These are phyloP conservation scores for Rhagonycha lutea DNA, from an alignment of 2,888 invertebrate genomes.

Conservation along the genomic window DNA sequence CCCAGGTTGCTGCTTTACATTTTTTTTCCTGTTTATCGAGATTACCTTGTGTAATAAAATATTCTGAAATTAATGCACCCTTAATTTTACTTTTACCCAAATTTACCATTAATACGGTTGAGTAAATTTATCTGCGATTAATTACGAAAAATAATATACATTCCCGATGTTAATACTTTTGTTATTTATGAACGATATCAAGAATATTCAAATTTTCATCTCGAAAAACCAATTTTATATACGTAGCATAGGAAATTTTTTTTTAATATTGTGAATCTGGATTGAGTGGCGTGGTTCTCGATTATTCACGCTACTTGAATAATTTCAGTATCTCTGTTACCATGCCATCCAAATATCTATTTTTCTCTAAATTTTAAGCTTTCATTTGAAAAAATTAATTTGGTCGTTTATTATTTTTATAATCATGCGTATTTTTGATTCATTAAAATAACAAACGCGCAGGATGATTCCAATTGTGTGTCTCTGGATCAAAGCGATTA, in stretches of 20 bases:
- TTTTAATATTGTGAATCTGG: background rate
- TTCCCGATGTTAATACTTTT: background rate
- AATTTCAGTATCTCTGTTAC: background rate
- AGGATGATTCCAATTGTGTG: constrained; percentile 10
- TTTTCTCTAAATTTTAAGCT: background rate
- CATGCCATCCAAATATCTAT: background rate
- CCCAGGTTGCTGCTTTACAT: no score
- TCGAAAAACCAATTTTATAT: no score
- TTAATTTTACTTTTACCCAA: background rate
- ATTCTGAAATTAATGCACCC: no score
- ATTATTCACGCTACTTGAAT: background rate
- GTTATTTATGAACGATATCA: background rate
- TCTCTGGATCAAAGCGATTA: constrained; percentile 17
- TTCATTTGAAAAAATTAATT: background rate
- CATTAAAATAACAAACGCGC: background rate
- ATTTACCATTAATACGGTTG: background rate
- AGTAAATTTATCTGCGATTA: background rate
- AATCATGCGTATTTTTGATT: background rate
- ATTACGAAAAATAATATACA: background rate
- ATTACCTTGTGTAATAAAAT: no score
- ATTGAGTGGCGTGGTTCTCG: background rate
- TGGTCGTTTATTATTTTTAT: background rate
- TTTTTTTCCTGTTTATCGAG: no score
- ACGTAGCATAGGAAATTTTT: no score
- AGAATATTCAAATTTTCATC: no score